Evolutionary conservation across 2,888 invertebrate species (phyloP).

Genomic region (Tinea trinotella): DNA sequence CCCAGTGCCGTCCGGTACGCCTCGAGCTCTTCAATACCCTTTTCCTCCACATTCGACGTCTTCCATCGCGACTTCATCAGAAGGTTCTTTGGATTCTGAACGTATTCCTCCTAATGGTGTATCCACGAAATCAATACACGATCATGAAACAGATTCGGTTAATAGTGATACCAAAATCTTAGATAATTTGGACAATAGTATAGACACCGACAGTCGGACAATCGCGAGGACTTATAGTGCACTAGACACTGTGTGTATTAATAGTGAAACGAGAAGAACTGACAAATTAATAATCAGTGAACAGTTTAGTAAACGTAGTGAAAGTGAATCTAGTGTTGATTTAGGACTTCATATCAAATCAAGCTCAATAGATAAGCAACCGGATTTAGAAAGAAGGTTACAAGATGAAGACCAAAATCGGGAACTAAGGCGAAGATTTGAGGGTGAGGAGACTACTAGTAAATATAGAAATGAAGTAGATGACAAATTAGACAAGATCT

Average conservation of each 20-base stretch:
- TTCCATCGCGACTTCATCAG: slow-evolving; percentile 27
- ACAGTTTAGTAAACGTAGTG: slow-evolving; percentile 33
- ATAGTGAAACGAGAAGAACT: slow-evolving; percentile 34
- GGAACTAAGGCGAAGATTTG: slow-evolving; percentile 41
- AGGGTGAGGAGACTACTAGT: slow-evolving; percentile 34
- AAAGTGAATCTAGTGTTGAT: slow-evolving; percentile 33
- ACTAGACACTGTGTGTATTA: neutral
- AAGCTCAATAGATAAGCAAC: slow-evolving; percentile 7
- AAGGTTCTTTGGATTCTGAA: slow-evolving; percentile 17
- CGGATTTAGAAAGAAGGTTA: neutral
- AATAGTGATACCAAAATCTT: slow-evolving; percentile 19
- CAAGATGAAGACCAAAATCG: slow-evolving; percentile 29
- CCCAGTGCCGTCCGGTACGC: slow-evolving; percentile 29
- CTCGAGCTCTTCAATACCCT: slow-evolving; percentile 80
- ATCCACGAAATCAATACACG: neutral
- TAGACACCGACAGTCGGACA: slow-evolving; percentile 3
- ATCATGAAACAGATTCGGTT: slow-evolving; percentile 7
- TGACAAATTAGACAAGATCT: neutral
- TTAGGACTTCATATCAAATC: slow-evolving; percentile 9
- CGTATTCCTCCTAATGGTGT: slow-evolving; percentile 10
- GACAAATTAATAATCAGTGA: slow-evolving; percentile 31
- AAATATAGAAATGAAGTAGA: neutral
- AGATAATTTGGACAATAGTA: slow-evolving; percentile 14
- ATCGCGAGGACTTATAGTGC: neutral
- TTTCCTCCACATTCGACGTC: slow-evolving; percentile 83